Evolutionary conservation across 2,113 vertebrate genomes (phyloP).

Genomic region (Sinocyclocheilus anshuiensis): DNA sequence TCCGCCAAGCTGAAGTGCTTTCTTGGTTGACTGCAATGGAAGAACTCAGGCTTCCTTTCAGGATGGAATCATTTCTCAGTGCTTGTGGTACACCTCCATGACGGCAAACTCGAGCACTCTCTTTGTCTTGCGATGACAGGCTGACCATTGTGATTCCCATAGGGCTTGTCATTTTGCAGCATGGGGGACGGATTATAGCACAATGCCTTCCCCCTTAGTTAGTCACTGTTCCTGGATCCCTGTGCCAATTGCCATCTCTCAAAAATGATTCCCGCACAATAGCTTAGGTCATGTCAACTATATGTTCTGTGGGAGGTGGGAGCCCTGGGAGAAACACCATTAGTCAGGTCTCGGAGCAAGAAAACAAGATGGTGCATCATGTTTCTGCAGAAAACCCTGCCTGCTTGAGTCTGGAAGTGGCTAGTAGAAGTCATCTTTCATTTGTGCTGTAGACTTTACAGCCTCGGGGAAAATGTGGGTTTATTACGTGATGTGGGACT

Average conservation of each 20-base stretch:
- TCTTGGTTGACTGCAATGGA: constrained; percentile 22
- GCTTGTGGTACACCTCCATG: neutral
- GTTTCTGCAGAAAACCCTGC: constrained; percentile 37
- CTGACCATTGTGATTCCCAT: constrained; percentile 46
- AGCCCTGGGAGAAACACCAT: constrained; percentile 39
- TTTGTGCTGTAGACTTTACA: constrained; percentile 25
- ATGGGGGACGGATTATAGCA: constrained; percentile 14
- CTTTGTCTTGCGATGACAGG: constrained; percentile 43
- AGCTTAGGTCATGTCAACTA: constrained; percentile 21
- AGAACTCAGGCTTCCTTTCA: constrained; percentile 15
- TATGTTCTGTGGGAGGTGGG: constrained; percentile 31
- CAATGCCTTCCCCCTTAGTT: constrained; percentile 36
- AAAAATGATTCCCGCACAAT: constrained; percentile 28
- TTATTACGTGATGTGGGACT: constrained; percentile 14
- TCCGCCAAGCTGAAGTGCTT: neutral
- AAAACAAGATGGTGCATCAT: constrained; percentile 40
- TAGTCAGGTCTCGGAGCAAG: constrained; percentile 42
- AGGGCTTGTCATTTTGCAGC: constrained; percentile 40
- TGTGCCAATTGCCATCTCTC: constrained; percentile 37
- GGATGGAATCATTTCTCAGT: constrained; percentile 26
- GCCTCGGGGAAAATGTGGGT: constrained; percentile 28
- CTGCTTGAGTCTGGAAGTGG: constrained; percentile 17
- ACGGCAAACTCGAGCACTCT: constrained; percentile 4
- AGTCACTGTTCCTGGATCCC: constrained; percentile 26
- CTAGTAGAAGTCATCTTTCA: constrained; percentile 19